Conservation (phyloP, 2,797 vertebrate species). For the Nasua narica region DNA sequence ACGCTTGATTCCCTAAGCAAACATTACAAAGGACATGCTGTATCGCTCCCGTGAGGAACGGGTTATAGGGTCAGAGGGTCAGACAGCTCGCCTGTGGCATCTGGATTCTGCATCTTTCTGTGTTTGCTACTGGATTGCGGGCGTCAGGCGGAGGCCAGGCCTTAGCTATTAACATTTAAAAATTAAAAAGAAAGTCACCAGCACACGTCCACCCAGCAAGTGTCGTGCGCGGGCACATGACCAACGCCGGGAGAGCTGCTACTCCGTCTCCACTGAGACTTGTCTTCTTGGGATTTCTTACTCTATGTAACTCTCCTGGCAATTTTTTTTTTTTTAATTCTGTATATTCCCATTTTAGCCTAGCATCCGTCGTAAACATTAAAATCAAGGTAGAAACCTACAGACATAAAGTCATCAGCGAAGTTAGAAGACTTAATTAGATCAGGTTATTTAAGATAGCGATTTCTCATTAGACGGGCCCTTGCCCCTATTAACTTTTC, state of each 20-base stretch:
- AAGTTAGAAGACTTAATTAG: conserved; percentile 5
- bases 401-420: neutral
- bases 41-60: neutral
- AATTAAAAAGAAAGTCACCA: neutral
- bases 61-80: neutral
- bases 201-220: neutral
- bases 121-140: neutral
- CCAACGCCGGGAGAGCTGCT: neutral
- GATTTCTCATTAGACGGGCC: neutral
- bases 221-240: neutral
- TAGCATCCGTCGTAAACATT: neutral
- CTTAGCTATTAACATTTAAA: neutral
- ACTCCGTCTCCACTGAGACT: neutral
- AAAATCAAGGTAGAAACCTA: neutral
- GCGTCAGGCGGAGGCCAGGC: neutral
- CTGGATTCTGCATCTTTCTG: neutral
- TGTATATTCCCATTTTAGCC: neutral
- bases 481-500: neutral
- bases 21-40: neutral
- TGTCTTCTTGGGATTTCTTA: neutral
- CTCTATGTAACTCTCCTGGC: neutral
- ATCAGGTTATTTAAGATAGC: neutral
- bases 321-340: neutral
- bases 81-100: neutral
- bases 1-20: neutral